These are phyloP conservation scores for Tryphoninae sp. DNA, from an alignment of 2,888 invertebrate species.

Conservation along the genomic window DNA sequence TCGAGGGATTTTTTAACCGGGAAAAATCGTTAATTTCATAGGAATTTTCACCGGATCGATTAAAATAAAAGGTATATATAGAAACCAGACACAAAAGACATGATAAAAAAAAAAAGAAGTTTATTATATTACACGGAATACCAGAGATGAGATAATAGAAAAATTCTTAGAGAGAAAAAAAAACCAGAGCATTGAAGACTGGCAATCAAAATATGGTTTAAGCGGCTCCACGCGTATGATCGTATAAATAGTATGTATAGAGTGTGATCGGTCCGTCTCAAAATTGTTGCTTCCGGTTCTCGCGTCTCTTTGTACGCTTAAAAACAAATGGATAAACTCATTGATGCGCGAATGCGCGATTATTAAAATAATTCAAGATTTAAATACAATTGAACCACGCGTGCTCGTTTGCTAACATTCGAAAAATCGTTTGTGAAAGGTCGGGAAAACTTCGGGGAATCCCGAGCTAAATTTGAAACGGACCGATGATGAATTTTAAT, in stretches of 20 bases:
- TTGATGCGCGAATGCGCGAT: not conserved
- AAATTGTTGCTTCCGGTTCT: not conserved
- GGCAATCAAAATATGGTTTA: slow-evolving; percentile 76
- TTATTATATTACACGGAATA: slow-evolving; percentile 12
- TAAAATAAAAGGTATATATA: not conserved
- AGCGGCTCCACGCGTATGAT: slow-evolving; percentile 56
- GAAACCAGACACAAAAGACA: slow-evolving; percentile 14
- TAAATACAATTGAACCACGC: not conserved
- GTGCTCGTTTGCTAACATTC: slow-evolving; percentile 3
- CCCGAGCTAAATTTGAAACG: slow-evolving; percentile 37
- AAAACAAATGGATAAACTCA: slow-evolving; percentile 2
- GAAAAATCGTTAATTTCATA: slow-evolving; percentile 11
- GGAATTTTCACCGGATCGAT: not conserved
- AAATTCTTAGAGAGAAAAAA: slow-evolving; percentile 37
- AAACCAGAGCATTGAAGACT: slow-evolving; percentile 75
- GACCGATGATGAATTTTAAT: slow-evolving; percentile 35
- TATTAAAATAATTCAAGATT: slow-evolving; percentile 17
- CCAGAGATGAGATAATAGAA: slow-evolving; percentile 37
- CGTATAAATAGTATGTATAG: slow-evolving; percentile 55
- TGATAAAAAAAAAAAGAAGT: slow-evolving; percentile 48
- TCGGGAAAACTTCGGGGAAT: slow-evolving; percentile 7
- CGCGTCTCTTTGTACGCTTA: not conserved
- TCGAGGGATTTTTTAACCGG: not conserved
- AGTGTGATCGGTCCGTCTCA: slow-evolving; percentile 52
- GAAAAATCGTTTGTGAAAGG: not conserved